Evolutionary conservation across 2,888 invertebrate genomes (phyloP).

Genomic region (Drepana falcataria): DNA sequence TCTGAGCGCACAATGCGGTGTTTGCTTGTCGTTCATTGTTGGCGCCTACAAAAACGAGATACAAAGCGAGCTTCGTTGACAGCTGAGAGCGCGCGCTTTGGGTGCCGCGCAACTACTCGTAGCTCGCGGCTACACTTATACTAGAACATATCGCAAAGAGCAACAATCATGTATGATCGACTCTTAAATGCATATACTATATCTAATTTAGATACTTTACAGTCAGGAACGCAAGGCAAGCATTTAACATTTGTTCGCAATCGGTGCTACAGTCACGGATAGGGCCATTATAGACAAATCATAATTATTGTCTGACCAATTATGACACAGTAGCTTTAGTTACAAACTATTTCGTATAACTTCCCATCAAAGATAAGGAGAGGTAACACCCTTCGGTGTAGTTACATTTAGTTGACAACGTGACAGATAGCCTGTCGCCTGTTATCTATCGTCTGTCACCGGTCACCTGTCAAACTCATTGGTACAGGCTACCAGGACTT

Average conservation of each 20-base stretch:
- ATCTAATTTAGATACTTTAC: background rate
- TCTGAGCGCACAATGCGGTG: constrained; percentile 57
- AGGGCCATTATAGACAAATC: background rate
- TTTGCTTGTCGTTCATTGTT: constrained; percentile 72
- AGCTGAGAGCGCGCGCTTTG: constrained; percentile 45
- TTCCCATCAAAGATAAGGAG: no score
- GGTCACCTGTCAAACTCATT: no score
- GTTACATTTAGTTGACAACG: no score
- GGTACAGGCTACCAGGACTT: no score
- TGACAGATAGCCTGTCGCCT: no score
- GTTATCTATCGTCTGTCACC: no score
- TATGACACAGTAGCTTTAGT: no score
- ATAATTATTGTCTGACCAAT: background rate
- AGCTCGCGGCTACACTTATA: constrained; percentile 5
- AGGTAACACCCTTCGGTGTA: no score
- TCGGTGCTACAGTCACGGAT: background rate
- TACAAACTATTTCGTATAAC: no score
- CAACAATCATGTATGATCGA: constrained; percentile 2
- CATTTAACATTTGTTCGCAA: background rate
- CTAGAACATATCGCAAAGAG: constrained; percentile 4
- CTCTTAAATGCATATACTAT: background rate
- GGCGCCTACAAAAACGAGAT: constrained; percentile 50
- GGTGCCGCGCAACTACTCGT: constrained; percentile 6
- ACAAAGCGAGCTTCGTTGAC: constrained; percentile 57
- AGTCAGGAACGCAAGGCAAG: background rate